Percentiles rank a stretch among this genome's conserved stretches.
These are phyloP conservation scores for Macropus fuliginosus DNA, from an alignment of 2,797 vertebrate genomes.

Conservation along the genomic window DNA sequence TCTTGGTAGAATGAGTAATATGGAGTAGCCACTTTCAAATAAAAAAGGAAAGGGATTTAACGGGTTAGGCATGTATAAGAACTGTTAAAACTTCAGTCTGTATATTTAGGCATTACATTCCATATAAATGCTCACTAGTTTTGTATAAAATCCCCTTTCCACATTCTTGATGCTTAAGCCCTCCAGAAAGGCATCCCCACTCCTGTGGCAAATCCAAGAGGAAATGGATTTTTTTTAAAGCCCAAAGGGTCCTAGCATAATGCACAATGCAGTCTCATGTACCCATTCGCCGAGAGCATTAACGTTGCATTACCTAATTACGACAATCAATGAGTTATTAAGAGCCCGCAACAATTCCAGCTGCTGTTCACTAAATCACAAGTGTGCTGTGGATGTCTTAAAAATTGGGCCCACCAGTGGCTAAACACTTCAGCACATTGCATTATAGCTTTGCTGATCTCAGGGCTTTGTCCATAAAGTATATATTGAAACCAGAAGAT, in stretches of 20 bases:
- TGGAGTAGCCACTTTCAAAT: neutral
- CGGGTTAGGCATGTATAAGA: neutral
- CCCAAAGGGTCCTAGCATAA: neutral
- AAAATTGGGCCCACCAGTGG: neutral
- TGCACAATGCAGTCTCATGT: neutral
- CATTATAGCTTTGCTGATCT: neutral
- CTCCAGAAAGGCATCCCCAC: neutral
- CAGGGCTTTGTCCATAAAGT: neutral
- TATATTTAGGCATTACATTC: neutral
- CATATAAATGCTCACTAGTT: neutral
- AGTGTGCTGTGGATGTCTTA: neutral
- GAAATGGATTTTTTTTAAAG: neutral
- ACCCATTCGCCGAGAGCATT: neutral
- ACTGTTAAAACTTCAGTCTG: neutral
- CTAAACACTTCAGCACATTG: constrained; percentile 13
- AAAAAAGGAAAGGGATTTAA: neutral
- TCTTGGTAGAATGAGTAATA: neutral
- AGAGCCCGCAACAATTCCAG: neutral
- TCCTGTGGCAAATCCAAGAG: neutral
- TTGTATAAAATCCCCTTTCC: neutral
- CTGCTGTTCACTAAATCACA: neutral
- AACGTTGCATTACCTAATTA: neutral
- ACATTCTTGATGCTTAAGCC: neutral
- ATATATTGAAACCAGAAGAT: neutral
- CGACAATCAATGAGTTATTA: neutral